Conservation (phyloP, 2,888 invertebrate genomes). For the Phyllotreta striolata region DNA sequence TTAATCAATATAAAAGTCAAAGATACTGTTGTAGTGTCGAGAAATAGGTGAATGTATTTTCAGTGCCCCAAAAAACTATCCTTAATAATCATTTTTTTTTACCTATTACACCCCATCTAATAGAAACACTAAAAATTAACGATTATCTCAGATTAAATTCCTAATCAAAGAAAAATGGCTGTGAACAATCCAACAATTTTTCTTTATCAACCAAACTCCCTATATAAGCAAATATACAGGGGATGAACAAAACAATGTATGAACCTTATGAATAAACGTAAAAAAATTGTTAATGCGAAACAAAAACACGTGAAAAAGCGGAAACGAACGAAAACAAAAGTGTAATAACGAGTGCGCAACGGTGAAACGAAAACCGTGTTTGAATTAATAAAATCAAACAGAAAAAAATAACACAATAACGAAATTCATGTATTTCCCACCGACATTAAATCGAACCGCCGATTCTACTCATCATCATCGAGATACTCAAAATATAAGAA, state of each 20-base stretch:
- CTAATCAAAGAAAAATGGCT: no score
- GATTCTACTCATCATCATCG: background rate
- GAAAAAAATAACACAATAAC: conserved; percentile 26
- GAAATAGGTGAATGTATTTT: conserved; percentile 9
- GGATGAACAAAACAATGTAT: conserved; percentile 7
- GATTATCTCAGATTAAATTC: no score
- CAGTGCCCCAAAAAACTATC: background rate
- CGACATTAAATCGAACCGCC: conserved; percentile 37
- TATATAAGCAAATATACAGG: conserved; percentile 7
- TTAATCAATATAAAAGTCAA: background rate
- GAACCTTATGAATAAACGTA: background rate
- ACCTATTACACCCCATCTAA: background rate
- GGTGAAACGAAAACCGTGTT: conserved; percentile 7
- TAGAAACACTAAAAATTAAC: no score
- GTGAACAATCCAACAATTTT: no score
- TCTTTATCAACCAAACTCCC: no score
- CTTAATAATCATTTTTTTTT: background rate
- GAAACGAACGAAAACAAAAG: conserved; percentile 22
- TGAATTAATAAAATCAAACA: conserved; percentile 14
- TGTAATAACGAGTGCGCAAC: conserved; percentile 15
- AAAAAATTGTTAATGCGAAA: conserved; percentile 11
- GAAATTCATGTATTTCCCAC: conserved; percentile 41
- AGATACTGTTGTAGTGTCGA: background rate
- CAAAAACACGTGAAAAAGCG: conserved; percentile 24
- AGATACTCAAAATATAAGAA: conserved; percentile 27